A percentile compares a stretch with the other conserved stretches of the same genome.
Conservation (phyloP, 2,113 vertebrate species). For the Myrmecobius fasciatus region DNA sequence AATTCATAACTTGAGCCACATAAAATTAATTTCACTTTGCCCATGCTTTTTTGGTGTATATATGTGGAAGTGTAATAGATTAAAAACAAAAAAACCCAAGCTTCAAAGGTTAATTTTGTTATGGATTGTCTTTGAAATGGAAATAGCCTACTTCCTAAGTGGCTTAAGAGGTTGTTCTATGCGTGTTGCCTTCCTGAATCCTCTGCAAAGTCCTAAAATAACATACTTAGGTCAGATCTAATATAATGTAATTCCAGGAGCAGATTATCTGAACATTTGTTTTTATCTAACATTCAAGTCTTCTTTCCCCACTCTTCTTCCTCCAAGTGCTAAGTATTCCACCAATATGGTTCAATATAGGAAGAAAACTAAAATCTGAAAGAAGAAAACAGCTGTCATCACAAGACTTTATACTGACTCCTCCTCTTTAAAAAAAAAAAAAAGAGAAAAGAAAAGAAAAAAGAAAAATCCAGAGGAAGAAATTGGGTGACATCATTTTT, state of each 20-base stretch:
- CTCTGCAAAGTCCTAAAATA: constrained; percentile 69
- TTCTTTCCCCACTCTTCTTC: neutral
- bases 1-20: neutral
- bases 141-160: constrained; percentile 52
- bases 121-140: constrained; percentile 52
- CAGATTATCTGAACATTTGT: constrained; percentile 60
- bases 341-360: neutral
- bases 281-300: constrained; percentile 59
- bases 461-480: neutral
- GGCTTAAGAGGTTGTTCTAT: constrained; percentile 60
- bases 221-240: constrained; percentile 59
- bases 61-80: constrained; percentile 14
- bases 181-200: constrained; percentile 60
- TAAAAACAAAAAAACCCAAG: constrained; percentile 37
- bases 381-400: neutral
- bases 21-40: neutral
- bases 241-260: constrained; percentile 67
- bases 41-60: constrained; percentile 13
- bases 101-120: constrained; percentile 56
- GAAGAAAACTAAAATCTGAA: neutral
- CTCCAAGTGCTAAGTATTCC: constrained; percentile 8
- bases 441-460: constrained; percentile 9
- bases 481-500: constrained; percentile 57
- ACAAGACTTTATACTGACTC: neutral
- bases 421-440: constrained; percentile 27